phyloP scores from a whole-genome alignment of 2,888 invertebrate genomes.

The Philonicus albiceps region DNA sequence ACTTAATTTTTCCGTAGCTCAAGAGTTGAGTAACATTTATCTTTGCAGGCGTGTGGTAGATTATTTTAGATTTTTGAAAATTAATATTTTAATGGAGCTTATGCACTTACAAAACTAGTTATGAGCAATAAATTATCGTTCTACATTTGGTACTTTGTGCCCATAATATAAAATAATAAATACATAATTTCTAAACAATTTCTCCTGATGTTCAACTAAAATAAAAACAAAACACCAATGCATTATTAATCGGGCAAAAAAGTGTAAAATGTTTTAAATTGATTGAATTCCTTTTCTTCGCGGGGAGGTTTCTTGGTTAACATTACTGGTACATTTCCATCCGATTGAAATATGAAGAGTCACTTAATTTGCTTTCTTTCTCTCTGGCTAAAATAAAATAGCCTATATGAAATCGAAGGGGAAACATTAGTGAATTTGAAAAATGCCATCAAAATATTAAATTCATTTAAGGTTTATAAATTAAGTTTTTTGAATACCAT shows the following conservation, averaged over 20 bases:
- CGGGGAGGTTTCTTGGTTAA: background rate
- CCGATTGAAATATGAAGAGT: background rate
- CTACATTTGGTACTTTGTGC: background rate
- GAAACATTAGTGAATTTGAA: too few species aligned
- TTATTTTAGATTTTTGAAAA: background rate
- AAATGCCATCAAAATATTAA: too few species aligned
- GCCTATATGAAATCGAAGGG: too few species aligned
- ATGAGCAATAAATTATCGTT: background rate
- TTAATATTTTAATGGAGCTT: background rate
- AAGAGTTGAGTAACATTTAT: background rate
- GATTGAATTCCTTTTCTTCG: background rate
- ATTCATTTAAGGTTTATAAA: too few species aligned
- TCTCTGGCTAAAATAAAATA: background rate
- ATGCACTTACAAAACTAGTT: background rate
- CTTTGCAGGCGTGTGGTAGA: background rate
- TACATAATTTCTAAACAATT: background rate
- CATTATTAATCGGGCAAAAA: too few species aligned
- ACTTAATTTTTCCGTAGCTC: background rate
- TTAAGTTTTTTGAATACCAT: too few species aligned
- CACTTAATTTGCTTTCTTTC: background rate
- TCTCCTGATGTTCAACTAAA: too few species aligned
- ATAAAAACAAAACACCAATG: too few species aligned
- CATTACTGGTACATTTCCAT: background rate
- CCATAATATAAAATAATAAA: background rate
- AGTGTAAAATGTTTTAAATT: background rate